phyloP scores from a whole-genome alignment of 2,113 vertebrate species.

The Trogon melanurus region DNA sequence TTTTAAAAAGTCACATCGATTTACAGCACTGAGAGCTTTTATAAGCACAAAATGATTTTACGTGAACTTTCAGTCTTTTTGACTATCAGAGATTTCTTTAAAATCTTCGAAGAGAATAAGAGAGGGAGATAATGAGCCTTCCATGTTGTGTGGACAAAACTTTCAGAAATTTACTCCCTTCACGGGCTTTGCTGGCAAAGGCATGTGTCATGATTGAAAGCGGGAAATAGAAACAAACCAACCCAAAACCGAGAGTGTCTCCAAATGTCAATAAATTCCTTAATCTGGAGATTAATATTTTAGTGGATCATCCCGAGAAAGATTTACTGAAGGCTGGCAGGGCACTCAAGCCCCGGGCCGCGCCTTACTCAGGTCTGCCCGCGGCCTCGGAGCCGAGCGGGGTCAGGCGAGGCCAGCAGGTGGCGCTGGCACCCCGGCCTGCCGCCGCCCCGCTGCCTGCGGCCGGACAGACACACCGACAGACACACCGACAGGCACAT shows the following conservation, averaged over 20 bases:
- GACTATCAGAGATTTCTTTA: background rate
- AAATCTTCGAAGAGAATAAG: background rate
- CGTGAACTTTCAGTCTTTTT: background rate
- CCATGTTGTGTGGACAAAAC: background rate
- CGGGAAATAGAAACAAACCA: background rate
- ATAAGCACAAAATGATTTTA: too few species aligned
- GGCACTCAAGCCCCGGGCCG: too few species aligned
- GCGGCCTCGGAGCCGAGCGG: background rate
- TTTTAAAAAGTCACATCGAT: background rate
- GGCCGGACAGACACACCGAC: too few species aligned
- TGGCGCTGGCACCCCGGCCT: background rate
- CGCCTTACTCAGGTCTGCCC: too few species aligned
- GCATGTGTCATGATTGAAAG: background rate
- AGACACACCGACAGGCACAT: background rate
- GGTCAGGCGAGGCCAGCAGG: background rate
- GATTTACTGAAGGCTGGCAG: fast-evolving
- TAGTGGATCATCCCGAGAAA: background rate
- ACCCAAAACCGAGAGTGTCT: background rate
- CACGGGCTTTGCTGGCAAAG: background rate
- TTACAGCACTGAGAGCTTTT: background rate
- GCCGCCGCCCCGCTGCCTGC: too few species aligned
- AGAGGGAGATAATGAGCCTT: background rate
- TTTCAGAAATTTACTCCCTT: background rate
- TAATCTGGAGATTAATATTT: background rate
- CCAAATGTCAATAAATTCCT: background rate